A percentile compares a stretch with the other conserved stretches of the same genome.
phyloP scores from a whole-genome alignment of 2,113 vertebrate species.

The Kryptolebias marmoratus region DNA sequence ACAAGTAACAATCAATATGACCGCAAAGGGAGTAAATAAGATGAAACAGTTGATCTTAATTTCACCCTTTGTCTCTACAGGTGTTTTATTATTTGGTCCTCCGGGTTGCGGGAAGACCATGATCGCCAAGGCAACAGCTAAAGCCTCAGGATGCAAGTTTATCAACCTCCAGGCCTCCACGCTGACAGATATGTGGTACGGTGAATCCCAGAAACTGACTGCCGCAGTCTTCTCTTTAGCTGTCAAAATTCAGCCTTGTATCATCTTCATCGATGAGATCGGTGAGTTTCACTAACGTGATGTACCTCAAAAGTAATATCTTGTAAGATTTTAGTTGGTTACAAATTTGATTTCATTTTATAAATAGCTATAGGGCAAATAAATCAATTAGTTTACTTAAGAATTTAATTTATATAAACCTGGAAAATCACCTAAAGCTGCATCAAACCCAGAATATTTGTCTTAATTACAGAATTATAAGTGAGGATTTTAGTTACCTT shows the following conservation, averaged over 20 bases:
- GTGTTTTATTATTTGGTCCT: conserved; percentile 83
- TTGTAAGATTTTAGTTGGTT: background rate
- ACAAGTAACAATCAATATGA: background rate
- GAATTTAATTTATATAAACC: background rate
- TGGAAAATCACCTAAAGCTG: background rate
- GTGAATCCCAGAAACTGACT: conserved; percentile 85
- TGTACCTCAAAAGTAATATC: background rate
- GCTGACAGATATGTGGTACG: conserved; percentile 86
- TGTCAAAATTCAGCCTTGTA: conserved; percentile 84
- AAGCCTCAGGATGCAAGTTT: conserved; percentile 83
- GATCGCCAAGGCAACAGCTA: conserved; percentile 84
- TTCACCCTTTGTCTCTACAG: conserved; percentile 48
- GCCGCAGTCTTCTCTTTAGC: conserved; percentile 85
- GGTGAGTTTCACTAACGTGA: conserved; percentile 63
- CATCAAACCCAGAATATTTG: background rate
- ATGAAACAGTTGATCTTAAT: background rate
- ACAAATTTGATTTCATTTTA: background rate
- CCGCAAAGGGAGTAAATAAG: background rate
- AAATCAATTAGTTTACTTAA: background rate
- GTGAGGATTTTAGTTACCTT: no score
- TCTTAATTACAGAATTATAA: background rate
- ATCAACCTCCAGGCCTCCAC: conserved; percentile 85
- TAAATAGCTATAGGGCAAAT: background rate
- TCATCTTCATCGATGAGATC: conserved; percentile 86
- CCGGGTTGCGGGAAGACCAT: conserved; percentile 86